Conservation (phyloP, 1,140 invertebrate genomes). For the Drosophila kanapiae region DNA sequence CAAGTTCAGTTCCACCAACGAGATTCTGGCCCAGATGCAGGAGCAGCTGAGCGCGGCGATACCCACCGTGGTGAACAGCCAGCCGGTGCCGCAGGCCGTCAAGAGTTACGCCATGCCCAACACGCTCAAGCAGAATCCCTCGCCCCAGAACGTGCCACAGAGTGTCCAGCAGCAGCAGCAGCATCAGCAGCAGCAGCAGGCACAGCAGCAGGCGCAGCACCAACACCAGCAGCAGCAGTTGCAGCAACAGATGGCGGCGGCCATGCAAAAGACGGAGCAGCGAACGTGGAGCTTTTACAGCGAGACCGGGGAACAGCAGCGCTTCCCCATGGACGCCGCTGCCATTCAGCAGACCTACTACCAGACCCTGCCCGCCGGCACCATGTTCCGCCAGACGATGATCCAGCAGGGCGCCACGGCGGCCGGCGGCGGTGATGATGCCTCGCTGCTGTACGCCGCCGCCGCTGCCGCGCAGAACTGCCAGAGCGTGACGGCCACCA, state of each 20-base stretch:
- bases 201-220: slow-evolving; percentile 17
- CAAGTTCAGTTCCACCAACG: slow-evolving; percentile 89
- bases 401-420: slow-evolving; percentile 64
- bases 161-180: slow-evolving; percentile 35
- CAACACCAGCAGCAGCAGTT: slow-evolving; percentile 69
- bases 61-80: slow-evolving; percentile 74
- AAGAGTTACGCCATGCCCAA: slow-evolving; percentile 81
- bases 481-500: slow-evolving; percentile 69
- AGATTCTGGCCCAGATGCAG: slow-evolving; percentile 93
- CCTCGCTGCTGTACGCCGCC: slow-evolving; percentile 75
- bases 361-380: slow-evolving; percentile 85
- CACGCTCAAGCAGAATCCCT: slow-evolving; percentile 74
- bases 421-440: slow-evolving; percentile 53
- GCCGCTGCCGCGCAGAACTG: slow-evolving; percentile 75
- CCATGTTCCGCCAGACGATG: slow-evolving; percentile 85
- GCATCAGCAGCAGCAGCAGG: slow-evolving; percentile 39
- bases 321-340: slow-evolving; percentile 73
- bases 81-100: slow-evolving; percentile 72
- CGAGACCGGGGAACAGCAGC: slow-evolving; percentile 73
- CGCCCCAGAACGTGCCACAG: slow-evolving; percentile 75
- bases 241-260: slow-evolving; percentile 69
- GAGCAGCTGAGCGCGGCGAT: slow-evolving; percentile 88
- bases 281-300: slow-evolving; percentile 83
- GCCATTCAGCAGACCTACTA: slow-evolving; percentile 85
- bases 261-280: slow-evolving; percentile 82